Conservation (phyloP, 1,140 invertebrate species). For the Bombyx mandarina region DNA sequence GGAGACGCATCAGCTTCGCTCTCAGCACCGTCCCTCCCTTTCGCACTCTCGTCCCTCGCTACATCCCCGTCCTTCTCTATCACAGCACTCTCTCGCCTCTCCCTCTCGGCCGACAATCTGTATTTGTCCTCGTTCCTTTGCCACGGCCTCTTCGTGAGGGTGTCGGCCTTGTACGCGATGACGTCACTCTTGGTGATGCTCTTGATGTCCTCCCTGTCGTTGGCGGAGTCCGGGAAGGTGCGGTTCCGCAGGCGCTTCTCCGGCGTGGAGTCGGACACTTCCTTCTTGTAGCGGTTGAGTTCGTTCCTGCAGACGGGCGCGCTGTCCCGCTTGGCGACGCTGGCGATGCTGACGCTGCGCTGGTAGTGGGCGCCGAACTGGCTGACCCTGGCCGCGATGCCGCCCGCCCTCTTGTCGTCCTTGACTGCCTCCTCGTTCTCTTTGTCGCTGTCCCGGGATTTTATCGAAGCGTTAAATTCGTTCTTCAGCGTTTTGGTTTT, state of each 20-base stretch:
- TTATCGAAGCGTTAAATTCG: slow-evolving; percentile 66
- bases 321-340: slow-evolving; percentile 53
- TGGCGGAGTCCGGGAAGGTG: slow-evolving; percentile 65
- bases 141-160: slow-evolving; percentile 58
- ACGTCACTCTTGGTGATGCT: slow-evolving; percentile 56
- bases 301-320: slow-evolving; percentile 49
- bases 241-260: slow-evolving; percentile 65
- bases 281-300: slow-evolving; percentile 65
- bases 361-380: slow-evolving; percentile 59
- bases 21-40: slow-evolving; percentile 36
- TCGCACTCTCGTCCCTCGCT: slow-evolving; percentile 37
- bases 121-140: slow-evolving; percentile 47
- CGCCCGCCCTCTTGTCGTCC: slow-evolving; percentile 55
- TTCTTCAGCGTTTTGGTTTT: slow-evolving; percentile 51
- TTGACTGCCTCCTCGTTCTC: slow-evolving; percentile 72
- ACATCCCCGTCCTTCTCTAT: slow-evolving; percentile 54
- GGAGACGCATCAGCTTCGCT: slow-evolving; percentile 65
- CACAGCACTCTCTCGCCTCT: slow-evolving; percentile 52
- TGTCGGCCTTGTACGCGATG: slow-evolving; percentile 58
- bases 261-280: slow-evolving; percentile 66
- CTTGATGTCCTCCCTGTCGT: slow-evolving; percentile 61
- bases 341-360: slow-evolving; percentile 57
- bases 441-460: slow-evolving; percentile 77
- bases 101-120: slow-evolving; percentile 41
- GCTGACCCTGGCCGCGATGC: slow-evolving; percentile 56